Evolutionary conservation across 2,797 vertebrate genomes (phyloP).

Genomic region (Sebastes minor): DNA sequence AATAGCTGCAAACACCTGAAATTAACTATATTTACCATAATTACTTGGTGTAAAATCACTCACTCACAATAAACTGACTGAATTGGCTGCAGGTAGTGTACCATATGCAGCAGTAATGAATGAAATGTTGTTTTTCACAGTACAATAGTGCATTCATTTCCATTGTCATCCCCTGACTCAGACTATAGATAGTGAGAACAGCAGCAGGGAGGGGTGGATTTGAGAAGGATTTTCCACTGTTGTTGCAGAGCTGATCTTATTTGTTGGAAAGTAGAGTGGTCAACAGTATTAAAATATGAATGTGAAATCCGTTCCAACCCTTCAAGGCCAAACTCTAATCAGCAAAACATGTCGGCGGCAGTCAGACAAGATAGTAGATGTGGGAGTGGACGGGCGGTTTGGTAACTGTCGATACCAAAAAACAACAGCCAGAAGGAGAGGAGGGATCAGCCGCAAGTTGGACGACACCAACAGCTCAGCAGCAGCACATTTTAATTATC

Average conservation of each 20-base stretch:
- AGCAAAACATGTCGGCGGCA: constrained; percentile 51
- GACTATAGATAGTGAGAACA: constrained; percentile 5
- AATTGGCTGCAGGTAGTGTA: not conserved
- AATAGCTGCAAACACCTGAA: constrained; percentile 11
- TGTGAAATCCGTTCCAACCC: constrained; percentile 47
- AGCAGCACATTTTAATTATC: constrained; percentile 37
- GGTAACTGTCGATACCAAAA: not conserved
- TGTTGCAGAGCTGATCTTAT: constrained; percentile 50
- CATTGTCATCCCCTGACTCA: constrained; percentile 14
- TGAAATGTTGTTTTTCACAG: constrained; percentile 9
- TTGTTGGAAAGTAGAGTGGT: constrained; percentile 54
- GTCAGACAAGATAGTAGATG: constrained; percentile 34
- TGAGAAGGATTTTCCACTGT: constrained; percentile 59
- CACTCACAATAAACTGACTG: not conserved
- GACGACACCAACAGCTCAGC: constrained; percentile 23
- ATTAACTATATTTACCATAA: constrained; percentile 3
- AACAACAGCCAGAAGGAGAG: constrained; percentile 40
- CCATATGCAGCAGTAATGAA: not conserved
- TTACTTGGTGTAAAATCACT: not conserved
- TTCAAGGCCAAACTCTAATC: constrained; percentile 66
- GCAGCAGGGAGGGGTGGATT: constrained; percentile 18
- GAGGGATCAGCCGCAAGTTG: constrained; percentile 35
- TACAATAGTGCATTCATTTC: constrained; percentile 16
- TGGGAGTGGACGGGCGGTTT: constrained; percentile 19
- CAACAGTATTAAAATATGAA: constrained; percentile 71